Conservation (phyloP, 2,888 invertebrate species). For the Athalia cordata region DNA sequence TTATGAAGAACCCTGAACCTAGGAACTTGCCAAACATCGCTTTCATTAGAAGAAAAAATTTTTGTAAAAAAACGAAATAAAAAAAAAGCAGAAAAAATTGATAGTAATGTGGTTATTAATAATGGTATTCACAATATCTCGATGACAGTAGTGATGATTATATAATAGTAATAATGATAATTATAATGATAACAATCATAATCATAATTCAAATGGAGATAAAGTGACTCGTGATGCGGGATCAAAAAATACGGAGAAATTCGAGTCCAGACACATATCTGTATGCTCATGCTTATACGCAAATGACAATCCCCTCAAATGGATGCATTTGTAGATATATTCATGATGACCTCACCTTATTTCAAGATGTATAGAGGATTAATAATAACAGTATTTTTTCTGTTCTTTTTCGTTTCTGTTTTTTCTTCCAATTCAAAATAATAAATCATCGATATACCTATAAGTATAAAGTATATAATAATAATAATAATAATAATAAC, state of each 20-base stretch:
- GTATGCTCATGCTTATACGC: no score
- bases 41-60: conserved; percentile 31
- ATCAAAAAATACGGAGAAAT: not conserved
- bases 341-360: conserved; percentile 5
- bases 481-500: conserved; percentile 13
- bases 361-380: no score
- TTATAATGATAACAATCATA: conserved; percentile 39
- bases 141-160: not conserved
- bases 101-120: conserved; percentile 9
- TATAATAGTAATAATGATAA: conserved; percentile 6
- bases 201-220: conserved; percentile 9
- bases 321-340: not conserved
- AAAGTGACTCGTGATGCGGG: conserved; percentile 16
- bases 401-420: conserved; percentile 20
- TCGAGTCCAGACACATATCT: not conserved
- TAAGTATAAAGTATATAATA: not conserved
- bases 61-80: conserved; percentile 23
- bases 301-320: not conserved
- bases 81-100: conserved; percentile 6
- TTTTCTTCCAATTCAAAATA: conserved; percentile 10
- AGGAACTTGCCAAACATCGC: conserved; percentile 43
- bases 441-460: not conserved
- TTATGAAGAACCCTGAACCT: conserved; percentile 32
- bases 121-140: not conserved
- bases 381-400: not conserved